Evolutionary conservation across 1,140 invertebrate genomes (phyloP).

Genomic region (Hycleus phaleratus): DNA sequence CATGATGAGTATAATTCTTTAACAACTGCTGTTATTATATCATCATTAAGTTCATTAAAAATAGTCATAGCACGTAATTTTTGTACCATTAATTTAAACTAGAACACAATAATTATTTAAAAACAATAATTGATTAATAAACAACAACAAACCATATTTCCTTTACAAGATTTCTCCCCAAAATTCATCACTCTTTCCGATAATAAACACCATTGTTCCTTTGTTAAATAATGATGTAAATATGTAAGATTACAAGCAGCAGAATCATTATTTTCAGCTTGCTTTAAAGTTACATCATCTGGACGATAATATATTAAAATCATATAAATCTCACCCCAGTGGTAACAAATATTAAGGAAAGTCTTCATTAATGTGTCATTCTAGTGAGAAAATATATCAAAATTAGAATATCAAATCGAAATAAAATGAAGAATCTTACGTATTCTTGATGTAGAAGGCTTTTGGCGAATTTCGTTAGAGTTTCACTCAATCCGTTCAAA

Average conservation of each 20-base stretch:
- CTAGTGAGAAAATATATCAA: conserved; percentile 8
- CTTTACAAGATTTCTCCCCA: conserved; percentile 34
- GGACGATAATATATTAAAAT: conserved; percentile 29
- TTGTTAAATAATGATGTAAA: conserved; percentile 33
- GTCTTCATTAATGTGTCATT: conserved; percentile 33
- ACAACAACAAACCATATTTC: conserved; percentile 28
- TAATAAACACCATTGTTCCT: conserved; percentile 34
- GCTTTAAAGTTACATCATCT: conserved; percentile 20
- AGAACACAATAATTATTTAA: conserved; percentile 16
- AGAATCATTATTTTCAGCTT: conserved; percentile 19
- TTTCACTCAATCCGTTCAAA: conserved; percentile 26
- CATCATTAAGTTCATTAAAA: conserved; percentile 26
- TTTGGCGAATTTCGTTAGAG: conserved; percentile 29
- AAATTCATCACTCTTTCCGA: conserved; percentile 39
- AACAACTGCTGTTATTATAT: conserved; percentile 22
- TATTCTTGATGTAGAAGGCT: conserved; percentile 32
- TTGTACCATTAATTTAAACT: conserved; percentile 36
- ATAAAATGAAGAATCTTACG: conserved; percentile 25
- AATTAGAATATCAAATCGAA: too few relatives aligned
- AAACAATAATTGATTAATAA: conserved; percentile 4
- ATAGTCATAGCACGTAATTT: conserved; percentile 29
- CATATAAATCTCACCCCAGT: conserved; percentile 35
- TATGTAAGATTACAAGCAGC: conserved; percentile 29
- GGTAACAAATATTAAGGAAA: conserved; percentile 33
- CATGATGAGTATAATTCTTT: conserved; percentile 21